A percentile compares a stretch with the other conserved stretches of the same genome.
These are phyloP conservation scores for Pogonocichla stellata DNA, from an alignment of 2,113 vertebrate species.

Conservation along the genomic window DNA sequence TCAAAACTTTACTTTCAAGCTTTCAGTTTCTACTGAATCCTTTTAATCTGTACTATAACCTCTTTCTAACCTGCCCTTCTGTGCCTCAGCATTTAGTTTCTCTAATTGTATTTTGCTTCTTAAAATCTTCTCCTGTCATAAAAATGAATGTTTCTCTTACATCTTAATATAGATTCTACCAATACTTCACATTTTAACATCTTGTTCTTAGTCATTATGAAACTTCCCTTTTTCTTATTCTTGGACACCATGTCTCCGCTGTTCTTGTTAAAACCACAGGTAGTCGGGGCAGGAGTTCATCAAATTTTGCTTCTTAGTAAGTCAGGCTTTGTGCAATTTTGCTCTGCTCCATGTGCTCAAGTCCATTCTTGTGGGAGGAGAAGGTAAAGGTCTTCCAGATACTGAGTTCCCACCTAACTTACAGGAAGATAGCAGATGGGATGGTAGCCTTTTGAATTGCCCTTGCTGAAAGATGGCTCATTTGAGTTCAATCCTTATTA, in stretches of 20 bases:
- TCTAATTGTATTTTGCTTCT: constrained; percentile 16
- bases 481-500: not conserved
- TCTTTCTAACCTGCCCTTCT: constrained; percentile 27
- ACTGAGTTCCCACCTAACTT: not conserved
- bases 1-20: constrained; percentile 50
- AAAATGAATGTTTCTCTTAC: not conserved
- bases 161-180: not conserved
- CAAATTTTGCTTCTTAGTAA: not conserved
- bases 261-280: not conserved
- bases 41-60: constrained; percentile 38
- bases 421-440: not conserved
- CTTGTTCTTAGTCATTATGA: not conserved
- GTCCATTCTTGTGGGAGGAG: not conserved
- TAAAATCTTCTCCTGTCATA: not conserved
- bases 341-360: not conserved
- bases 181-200: not conserved
- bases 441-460: not conserved
- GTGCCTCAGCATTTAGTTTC: constrained; percentile 10
- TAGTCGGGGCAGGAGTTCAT: not conserved
- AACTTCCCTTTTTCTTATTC: not conserved
- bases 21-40: not conserved
- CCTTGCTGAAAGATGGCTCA: not conserved
- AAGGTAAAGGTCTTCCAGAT: not conserved
- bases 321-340: not conserved
- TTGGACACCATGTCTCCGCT: not conserved